Conservation (phyloP, 2,113 vertebrate species). For the Mobula hypostoma region DNA sequence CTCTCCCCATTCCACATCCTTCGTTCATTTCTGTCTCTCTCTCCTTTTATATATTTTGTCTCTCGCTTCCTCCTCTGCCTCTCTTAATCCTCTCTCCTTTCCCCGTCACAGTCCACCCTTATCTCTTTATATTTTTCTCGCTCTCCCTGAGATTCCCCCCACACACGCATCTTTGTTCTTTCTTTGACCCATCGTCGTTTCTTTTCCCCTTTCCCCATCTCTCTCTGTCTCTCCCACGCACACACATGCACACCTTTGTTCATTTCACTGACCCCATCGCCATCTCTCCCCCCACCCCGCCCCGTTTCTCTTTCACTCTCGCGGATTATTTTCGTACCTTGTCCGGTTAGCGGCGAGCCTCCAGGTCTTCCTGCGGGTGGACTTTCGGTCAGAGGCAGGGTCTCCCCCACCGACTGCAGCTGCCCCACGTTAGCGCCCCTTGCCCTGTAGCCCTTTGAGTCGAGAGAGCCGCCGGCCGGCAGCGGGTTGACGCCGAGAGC, state of each 20-base stretch:
- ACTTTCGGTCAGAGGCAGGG: constrained; percentile 46
- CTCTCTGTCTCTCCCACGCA: neutral
- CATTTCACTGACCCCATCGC: too few relatives aligned
- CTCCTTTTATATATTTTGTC: too few relatives aligned
- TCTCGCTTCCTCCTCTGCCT: neutral
- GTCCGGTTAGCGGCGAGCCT: constrained; percentile 37
- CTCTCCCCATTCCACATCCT: too few relatives aligned
- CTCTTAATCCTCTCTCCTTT: neutral
- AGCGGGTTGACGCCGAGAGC: constrained; percentile 48
- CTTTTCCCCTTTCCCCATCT: too few relatives aligned
- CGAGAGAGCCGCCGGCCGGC: constrained; percentile 39
- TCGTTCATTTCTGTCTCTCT: too few relatives aligned
- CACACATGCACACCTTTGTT: too few relatives aligned
- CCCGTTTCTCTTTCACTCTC: too few relatives aligned
- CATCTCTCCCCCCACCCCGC: too few relatives aligned
- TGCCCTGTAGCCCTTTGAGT: constrained; percentile 48
- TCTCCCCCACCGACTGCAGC: constrained; percentile 45
- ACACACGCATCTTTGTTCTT: neutral
- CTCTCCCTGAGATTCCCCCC: too few relatives aligned
- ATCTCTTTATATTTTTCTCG: neutral
- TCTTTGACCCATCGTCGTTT: too few relatives aligned
- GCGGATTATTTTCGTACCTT: constrained; percentile 40
- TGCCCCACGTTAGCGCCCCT: constrained; percentile 43
- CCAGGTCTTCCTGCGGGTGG: constrained; percentile 47
- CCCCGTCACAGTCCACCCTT: too few relatives aligned